Percentiles rank a stretch among this genome's conserved stretches.
These are phyloP conservation scores for Drosophila neonasuta DNA, from an alignment of 2,888 invertebrate genomes.

Conservation along the genomic window DNA sequence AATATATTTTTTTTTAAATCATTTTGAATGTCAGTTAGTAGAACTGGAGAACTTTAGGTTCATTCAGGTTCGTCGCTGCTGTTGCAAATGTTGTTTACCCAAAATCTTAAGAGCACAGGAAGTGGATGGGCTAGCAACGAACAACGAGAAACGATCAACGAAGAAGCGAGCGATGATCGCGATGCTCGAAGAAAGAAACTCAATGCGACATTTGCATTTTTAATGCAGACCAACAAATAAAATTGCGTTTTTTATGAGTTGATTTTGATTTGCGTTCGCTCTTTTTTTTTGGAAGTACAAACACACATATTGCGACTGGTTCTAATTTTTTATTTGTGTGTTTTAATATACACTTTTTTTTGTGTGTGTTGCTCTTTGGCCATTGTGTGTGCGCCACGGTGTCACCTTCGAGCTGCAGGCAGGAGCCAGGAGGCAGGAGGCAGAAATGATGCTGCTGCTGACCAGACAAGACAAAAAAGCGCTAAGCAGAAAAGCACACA, in stretches of 20 bases:
- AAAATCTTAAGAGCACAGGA: conserved; percentile 72
- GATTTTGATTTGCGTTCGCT: conserved; percentile 63
- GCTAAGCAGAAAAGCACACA: conserved; percentile 78
- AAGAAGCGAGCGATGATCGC: not conserved
- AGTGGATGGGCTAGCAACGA: conserved; percentile 41
- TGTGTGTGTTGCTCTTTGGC: conserved; percentile 26
- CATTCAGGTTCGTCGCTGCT: conserved; percentile 43
- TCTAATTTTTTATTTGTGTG: conserved; percentile 48
- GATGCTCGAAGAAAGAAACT: conserved; percentile 47
- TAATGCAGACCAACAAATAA: conserved; percentile 76
- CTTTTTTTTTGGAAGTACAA: conserved; percentile 21
- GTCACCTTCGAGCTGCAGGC: conserved; percentile 74
- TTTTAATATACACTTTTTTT: conserved; percentile 43
- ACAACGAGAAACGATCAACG: not conserved
- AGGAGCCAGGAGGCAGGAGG: conserved; percentile 28
- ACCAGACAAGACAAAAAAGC: conserved; percentile 62
- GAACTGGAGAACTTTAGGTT: conserved; percentile 21
- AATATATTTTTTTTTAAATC: conserved; percentile 2
- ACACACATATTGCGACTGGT: conserved; percentile 52
- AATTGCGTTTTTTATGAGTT: conserved; percentile 62
- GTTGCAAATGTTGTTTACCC: conserved; percentile 69
- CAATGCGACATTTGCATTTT: conserved; percentile 80
- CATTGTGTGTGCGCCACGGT: conserved; percentile 73
- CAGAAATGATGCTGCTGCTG: conserved; percentile 22
- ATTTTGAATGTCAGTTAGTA: conserved; percentile 23